Base-by-base conservation (phyloP, 92 coral and sea anemone genomes). In the Umimayanthus kanabou region DNA sequence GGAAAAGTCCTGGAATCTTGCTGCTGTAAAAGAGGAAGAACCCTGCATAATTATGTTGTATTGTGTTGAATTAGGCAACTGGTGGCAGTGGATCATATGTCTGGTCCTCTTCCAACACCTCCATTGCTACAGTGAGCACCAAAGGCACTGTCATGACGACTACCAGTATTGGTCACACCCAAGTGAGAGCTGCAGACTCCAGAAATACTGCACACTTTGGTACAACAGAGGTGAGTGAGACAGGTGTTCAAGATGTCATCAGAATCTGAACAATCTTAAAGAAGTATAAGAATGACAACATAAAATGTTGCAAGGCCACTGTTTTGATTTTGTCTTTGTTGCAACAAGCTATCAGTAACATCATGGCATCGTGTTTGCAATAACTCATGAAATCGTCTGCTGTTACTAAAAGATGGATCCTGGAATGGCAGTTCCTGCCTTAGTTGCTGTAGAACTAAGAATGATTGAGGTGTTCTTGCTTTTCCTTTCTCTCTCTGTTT, bases 71-170 rank as follows among this genome's bases (percentile, higher is more conserved):
- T 10, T 89, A 96, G 99, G 95, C 98, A 69, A 85, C 94, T 37
- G 99, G 99, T 10, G 99, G 99, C 28, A 97, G 99, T 71, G 99
- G 99, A 4, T 67, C 86, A 57, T 97, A 97, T 75, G 89, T 89
- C 42, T 97, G 99, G 99, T 85, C 98, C 39, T 95, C 99, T 10
- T 93, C 90, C 39, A 92, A 92, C 73, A 81, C 94, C 30, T 90
- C 94, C 14, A 90, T 97, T 70, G 97, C 98, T 42, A 96, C 98
- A 33, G 99, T 97, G 39, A 97, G 92, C 83, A 91, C 90, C 77
- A 94, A 96, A 87, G 99, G 99, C 11, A n/a, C 92, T 9, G 93
- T 95, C 65, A 91, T 94, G 89, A 97, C 96, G 58, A 92, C 96
- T 39, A 91, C 90, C 23, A 91, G 91, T 58, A 90, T 88, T 61